These are phyloP conservation scores for Dryococelus australis DNA, from an alignment of 2,888 invertebrate genomes.

Conservation along the genomic window DNA sequence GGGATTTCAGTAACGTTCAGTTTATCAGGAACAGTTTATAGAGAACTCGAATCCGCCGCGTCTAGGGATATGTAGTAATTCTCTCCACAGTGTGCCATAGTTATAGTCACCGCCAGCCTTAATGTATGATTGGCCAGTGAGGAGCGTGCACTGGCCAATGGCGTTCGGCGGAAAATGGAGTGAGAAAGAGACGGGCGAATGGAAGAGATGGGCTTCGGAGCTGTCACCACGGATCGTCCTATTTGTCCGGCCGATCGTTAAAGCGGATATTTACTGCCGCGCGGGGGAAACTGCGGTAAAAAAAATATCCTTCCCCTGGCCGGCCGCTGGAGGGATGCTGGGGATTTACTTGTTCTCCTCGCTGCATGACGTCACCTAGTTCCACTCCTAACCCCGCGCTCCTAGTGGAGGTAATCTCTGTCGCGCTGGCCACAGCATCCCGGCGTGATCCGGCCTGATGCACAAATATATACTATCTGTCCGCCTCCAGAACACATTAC, in stretches of 20 bases:
- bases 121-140: neutral
- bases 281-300: neutral
- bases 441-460: neutral
- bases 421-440: neutral
- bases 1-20: too few species aligned
- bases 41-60: too few species aligned
- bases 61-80: too few species aligned
- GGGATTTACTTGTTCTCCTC: neutral
- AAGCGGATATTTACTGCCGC: neutral
- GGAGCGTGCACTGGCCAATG: neutral
- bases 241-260: slow-evolving; percentile 11
- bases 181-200: too few species aligned
- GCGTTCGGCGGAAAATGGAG: neutral
- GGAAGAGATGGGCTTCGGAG: neutral
- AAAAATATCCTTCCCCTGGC: neutral
- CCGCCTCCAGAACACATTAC: too few species aligned
- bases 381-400: neutral
- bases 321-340: too few species aligned
- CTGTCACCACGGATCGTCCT: neutral
- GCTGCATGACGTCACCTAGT: neutral
- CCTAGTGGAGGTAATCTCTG: neutral
- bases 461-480: too few species aligned
- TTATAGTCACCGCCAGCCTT: too few species aligned
- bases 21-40: too few species aligned
- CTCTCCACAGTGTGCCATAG: too few species aligned